phyloP scores from a whole-genome alignment of 2,113 vertebrate genomes.

The Donacobius atricapilla region DNA sequence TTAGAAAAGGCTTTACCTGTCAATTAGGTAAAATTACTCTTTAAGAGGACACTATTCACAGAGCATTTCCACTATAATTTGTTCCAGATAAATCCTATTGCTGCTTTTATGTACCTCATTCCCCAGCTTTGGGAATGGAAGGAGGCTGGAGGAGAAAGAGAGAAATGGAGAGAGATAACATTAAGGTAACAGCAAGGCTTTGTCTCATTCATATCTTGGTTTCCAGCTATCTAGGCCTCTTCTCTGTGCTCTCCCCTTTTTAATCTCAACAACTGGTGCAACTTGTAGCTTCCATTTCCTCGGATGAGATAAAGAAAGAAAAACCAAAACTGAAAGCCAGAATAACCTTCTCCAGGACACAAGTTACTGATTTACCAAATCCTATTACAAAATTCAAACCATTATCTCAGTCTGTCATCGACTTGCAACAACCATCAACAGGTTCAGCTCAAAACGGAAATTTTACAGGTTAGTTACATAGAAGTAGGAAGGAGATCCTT shows the following conservation, averaged over 20 bases:
- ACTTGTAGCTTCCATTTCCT: not conserved
- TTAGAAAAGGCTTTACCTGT: not conserved
- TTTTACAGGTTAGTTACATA: not conserved
- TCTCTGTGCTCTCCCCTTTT: not conserved
- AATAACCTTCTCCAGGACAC: not conserved
- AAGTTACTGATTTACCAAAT: not conserved
- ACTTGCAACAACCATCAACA: not conserved
- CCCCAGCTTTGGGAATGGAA: rapidly evolving
- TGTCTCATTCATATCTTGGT: not conserved
- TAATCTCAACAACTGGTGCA: not conserved
- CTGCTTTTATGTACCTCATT: not conserved
- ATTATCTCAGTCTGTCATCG: not conserved
- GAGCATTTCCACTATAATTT: not conserved
- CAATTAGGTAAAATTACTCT: not conserved
- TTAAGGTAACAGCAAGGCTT: not conserved
- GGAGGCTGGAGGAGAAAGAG: not conserved
- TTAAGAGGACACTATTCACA: not conserved
- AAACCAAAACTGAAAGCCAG: not conserved
- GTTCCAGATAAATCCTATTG: not conserved
- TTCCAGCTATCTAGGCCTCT: not conserved
- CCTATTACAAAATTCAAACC: not conserved
- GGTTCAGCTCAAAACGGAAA: not conserved
- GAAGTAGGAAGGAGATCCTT: not conserved
- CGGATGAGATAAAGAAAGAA: not conserved
- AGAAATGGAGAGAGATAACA: not conserved